Evolutionary conservation across 2,113 vertebrate genomes (phyloP).

Genomic region (Psettodes erumei): DNA sequence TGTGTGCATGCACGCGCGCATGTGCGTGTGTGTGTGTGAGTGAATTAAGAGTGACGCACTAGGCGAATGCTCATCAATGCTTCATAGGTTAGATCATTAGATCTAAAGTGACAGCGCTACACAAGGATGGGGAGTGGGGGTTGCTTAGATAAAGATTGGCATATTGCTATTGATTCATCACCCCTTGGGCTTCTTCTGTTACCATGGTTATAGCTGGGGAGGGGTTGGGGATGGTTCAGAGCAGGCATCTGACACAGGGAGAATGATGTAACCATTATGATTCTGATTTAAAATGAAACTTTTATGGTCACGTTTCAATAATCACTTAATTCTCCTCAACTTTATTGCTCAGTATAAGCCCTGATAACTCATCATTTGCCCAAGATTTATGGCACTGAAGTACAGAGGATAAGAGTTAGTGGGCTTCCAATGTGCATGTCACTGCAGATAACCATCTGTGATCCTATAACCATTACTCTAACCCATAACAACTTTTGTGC

Average conservation of each 20-base stretch:
- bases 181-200: conserved; percentile 74
- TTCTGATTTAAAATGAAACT: conserved; percentile 47
- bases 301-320: conserved; percentile 54
- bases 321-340: conserved; percentile 38
- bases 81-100: conserved; percentile 83
- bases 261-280: conserved; percentile 67
- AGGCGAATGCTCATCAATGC: conserved; percentile 77
- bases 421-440: conserved; percentile 45
- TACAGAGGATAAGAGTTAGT: conserved; percentile 27
- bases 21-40: conserved; percentile 25
- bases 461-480: conserved; percentile 72
- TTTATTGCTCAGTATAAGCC: conserved; percentile 36
- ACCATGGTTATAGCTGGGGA: conserved; percentile 74
- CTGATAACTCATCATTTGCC: conserved; percentile 36
- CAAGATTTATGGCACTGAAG: conserved; percentile 42
- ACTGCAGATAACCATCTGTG: conserved; percentile 70
- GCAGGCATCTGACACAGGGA: conserved; percentile 48
- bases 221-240: conserved; percentile 8
- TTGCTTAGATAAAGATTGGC: conserved; percentile 80
- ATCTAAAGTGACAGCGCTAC: conserved; percentile 81
- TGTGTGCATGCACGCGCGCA: conserved; percentile 26
- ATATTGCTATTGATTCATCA: conserved; percentile 82
- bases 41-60: conserved; percentile 76
- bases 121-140: conserved; percentile 77
- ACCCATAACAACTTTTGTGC: conserved; percentile 60